Evolutionary conservation across 2,113 vertebrate species (phyloP), one percentile per base, ranked within the genome.

Genomic region (Corythaixoides concolor): DNA sequence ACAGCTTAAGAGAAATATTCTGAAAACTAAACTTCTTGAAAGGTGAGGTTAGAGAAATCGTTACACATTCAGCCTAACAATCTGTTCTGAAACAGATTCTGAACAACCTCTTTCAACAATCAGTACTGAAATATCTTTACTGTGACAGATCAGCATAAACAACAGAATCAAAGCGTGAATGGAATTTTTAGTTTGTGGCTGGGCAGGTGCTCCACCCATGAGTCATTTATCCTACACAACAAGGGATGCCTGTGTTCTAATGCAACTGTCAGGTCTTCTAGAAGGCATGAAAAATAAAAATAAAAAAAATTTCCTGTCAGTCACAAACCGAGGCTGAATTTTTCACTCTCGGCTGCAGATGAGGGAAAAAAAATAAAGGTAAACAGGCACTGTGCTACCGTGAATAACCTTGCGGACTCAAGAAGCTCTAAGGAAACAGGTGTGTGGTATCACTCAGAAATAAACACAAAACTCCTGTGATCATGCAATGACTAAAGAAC

Each of bases 131-230:
- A 93, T 47, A 76, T 59, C 90, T 96, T 70, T 5, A 15, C 70
- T 73, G 90, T 45, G 77, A 97, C 85, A 93, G 67, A 88, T 30
- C 56, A 89, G 73, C 56, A 91, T 1, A 94, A 97, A 97, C 93
- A 95, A 90, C 94, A 96, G 64, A 93, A 97, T 94, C 89, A 95
- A 87, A 97, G 94, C 58, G 94, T 92, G 94, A 97, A 95, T 93
- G 95, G 93, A 96, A 97, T 96, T 91, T 97, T 93, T 91, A 91
- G 92, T 68, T 67, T 96, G 97, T 97, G 97, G 97, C 96, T 58
- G 27, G 90, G 90, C 88, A 96, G 95, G 95, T 96, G 97, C 97
- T 94, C 95, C 96, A 95, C 97, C 96, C 89, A 55, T 95, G 88
- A 95, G 68, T 93, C 93, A 90, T 78, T 91, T 88, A 83, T 72